Conservation (phyloP, 1,140 invertebrate species). For the Aphaenogaster floridana region DNA sequence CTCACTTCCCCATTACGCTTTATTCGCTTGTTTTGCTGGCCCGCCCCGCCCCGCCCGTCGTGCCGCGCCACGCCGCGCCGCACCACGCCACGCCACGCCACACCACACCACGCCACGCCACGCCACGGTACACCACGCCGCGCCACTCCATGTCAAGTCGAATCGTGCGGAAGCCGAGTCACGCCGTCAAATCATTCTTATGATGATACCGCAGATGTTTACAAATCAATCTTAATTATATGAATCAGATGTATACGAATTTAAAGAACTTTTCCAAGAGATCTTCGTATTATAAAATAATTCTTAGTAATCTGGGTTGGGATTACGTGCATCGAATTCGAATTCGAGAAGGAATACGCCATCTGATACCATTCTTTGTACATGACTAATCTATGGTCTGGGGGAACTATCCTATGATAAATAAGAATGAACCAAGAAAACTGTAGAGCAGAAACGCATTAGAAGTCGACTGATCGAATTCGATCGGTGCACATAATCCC, state of each 20-base stretch:
- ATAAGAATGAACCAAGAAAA: no score
- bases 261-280: neutral
- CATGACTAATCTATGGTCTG: no score
- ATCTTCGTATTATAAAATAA: neutral
- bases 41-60: slow-evolving; percentile 6
- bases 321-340: no score
- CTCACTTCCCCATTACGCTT: slow-evolving; percentile 83
- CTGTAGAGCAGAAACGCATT: no score
- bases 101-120: neutral
- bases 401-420: no score
- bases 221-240: slow-evolving; percentile 46
- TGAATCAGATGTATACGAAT: neutral
- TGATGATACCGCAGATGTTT: slow-evolving; percentile 23
- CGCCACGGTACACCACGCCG: neutral
- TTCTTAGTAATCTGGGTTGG: neutral
- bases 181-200: slow-evolving; percentile 15
- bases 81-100: neutral
- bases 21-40: slow-evolving; percentile 83
- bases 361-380: no score
- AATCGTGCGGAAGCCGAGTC: neutral
- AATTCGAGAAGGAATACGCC: no score
- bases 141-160: neutral
- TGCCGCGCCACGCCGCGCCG: neutral
- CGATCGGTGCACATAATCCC: no score
- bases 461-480: no score